These are phyloP conservation scores for Sipha flava DNA, from an alignment of 1,140 invertebrate genomes.

Conservation along the genomic window DNA sequence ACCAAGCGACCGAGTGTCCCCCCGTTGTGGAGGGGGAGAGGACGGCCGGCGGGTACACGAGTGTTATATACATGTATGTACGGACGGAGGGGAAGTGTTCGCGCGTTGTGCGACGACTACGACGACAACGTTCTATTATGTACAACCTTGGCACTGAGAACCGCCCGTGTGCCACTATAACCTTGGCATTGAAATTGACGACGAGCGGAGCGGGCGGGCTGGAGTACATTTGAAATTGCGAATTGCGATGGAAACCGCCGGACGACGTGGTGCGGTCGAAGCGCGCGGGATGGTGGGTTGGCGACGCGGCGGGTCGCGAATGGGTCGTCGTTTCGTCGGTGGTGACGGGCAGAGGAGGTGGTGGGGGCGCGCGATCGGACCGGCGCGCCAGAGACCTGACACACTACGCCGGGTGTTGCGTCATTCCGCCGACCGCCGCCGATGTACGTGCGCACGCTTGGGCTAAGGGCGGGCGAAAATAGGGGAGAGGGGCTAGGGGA, in stretches of 20 bases:
- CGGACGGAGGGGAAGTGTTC: conserved; percentile 37
- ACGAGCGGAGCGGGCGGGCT: background rate
- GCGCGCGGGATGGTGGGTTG: background rate
- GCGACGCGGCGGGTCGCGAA: background rate
- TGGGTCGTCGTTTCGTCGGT: background rate
- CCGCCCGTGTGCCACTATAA: conserved; percentile 23
- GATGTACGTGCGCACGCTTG: background rate
- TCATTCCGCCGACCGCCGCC: conserved; percentile 19
- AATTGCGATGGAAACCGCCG: background rate
- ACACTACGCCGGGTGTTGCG: conserved; percentile 29
- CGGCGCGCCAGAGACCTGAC: conserved; percentile 39
- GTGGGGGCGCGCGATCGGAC: conserved; percentile 42
- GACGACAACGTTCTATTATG: too few species aligned
- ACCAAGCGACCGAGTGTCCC: too few species aligned
- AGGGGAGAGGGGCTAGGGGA: background rate
- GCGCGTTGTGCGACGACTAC: too few species aligned
- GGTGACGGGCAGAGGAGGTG: conserved; percentile 35
- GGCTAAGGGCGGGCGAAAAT: background rate
- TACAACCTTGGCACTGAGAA: conserved; percentile 17
- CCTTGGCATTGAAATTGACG: conserved; percentile 36
- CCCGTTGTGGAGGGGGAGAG: too few species aligned
- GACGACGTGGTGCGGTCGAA: background rate
- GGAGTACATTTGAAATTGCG: too few species aligned
- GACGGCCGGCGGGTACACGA: too few species aligned
- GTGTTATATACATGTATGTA: too few species aligned